Percentiles rank a stretch among this genome's conserved stretches.
Conservation (phyloP, 2,888 invertebrate genomes). For the Epistrophe grossulariae region DNA sequence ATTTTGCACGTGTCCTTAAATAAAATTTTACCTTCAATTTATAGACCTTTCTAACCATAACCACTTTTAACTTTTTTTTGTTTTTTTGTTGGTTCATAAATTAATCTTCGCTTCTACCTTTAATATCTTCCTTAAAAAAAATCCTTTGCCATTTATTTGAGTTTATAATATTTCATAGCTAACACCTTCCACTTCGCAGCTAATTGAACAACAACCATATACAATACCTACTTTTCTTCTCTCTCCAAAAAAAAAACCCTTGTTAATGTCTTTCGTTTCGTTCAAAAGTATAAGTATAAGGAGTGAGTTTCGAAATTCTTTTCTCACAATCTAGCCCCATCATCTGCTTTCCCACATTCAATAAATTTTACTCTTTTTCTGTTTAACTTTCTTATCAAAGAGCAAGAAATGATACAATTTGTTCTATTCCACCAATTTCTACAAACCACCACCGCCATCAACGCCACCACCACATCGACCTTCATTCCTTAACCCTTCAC, state of each 20-base stretch:
- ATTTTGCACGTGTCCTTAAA: no score
- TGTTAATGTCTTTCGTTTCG: background rate
- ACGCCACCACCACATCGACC: background rate
- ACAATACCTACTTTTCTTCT: background rate
- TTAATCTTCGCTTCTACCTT: no score
- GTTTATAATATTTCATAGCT: no score
- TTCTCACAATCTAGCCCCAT: background rate
- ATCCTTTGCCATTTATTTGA: no score
- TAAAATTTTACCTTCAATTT: no score
- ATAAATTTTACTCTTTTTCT: constrained; percentile 13
- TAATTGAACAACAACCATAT: constrained; percentile 19
- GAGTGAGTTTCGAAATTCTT: background rate
- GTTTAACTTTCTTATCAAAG: constrained; percentile 16
- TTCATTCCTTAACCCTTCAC: background rate
- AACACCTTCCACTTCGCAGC: constrained; percentile 24
- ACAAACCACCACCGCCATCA: background rate
- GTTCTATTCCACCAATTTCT: constrained; percentile 18
- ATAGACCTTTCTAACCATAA: no score
- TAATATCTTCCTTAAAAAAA: no score
- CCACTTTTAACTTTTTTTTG: no score
- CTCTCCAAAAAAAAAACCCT: background rate
- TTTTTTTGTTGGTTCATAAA: no score
- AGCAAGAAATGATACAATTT: constrained; percentile 23
- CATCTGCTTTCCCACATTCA: background rate
- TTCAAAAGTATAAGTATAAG: no score